Evolutionary conservation across 2,797 vertebrate genomes (phyloP).

Genomic region (Myripristis murdjan): DNA sequence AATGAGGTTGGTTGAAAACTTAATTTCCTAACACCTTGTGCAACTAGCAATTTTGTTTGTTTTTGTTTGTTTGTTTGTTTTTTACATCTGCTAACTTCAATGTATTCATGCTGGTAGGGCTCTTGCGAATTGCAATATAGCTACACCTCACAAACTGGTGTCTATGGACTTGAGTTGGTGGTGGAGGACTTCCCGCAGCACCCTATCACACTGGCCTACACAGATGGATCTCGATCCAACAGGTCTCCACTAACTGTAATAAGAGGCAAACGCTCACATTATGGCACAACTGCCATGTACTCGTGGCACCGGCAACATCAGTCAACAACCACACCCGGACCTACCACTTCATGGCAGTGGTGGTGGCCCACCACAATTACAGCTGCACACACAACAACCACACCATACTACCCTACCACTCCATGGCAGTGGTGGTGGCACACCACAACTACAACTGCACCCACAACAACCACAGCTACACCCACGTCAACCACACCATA

Average conservation of each 20-base stretch:
- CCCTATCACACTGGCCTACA: constrained; percentile 54
- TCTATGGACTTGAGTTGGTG: constrained; percentile 69
- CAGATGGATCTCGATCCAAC: constrained; percentile 41
- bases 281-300: neutral
- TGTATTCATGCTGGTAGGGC: constrained; percentile 33
- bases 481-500: neutral
- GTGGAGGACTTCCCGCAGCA: constrained; percentile 72
- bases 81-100: neutral
- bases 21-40: neutral
- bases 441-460: neutral
- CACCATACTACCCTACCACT: neutral
- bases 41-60: too few species aligned
- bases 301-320: too few species aligned
- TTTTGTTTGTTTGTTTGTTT: too few species aligned
- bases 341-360: too few species aligned
- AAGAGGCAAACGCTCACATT: neutral
- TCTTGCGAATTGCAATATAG: constrained; percentile 62
- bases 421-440: too few species aligned
- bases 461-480: neutral
- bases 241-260: constrained; percentile 15
- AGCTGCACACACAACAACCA: neutral
- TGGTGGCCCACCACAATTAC: neutral
- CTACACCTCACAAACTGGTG: accelerated
- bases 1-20: constrained; percentile 56
- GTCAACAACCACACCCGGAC: too few species aligned